These are phyloP conservation scores for Rhopalosiphum nymphaeae DNA, from an alignment of 2,888 invertebrate genomes.

Conservation along the genomic window DNA sequence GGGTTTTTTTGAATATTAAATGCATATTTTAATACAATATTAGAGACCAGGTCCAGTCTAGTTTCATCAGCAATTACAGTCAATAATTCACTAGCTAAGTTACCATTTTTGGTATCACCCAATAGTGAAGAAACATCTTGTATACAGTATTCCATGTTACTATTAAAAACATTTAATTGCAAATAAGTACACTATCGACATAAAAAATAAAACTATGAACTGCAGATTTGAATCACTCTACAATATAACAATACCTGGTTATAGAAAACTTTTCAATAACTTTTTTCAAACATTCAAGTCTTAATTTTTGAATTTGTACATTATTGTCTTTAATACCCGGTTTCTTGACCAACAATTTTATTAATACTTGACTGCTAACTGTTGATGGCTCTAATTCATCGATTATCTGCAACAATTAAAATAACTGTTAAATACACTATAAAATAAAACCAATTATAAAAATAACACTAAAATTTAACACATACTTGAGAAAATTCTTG, in stretches of 20 bases:
- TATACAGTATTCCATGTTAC: conserved; percentile 81
- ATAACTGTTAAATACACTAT: neutral
- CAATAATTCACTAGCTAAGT: conserved; percentile 79
- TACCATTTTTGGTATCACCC: conserved; percentile 84
- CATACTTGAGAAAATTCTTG: conserved; percentile 77
- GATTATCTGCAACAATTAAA: conserved; percentile 71
- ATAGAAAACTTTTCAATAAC: conserved; percentile 83
- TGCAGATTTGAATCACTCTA: neutral
- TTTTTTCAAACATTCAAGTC: conserved; percentile 84
- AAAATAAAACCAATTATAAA: neutral
- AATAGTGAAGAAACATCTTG: conserved; percentile 87
- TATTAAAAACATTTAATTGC: conserved; percentile 71
- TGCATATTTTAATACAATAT: conserved; percentile 80
- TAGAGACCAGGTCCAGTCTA: conserved; percentile 81
- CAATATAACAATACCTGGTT: conserved; percentile 72
- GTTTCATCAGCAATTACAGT: conserved; percentile 83
- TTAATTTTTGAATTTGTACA: conserved; percentile 88
- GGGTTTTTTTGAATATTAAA: conserved; percentile 89
- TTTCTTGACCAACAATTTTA: conserved; percentile 82
- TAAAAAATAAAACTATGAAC: neutral
- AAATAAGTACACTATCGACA: conserved; percentile 51
- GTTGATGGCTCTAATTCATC: conserved; percentile 76
- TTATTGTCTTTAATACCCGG: conserved; percentile 91
- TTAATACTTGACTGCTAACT: conserved; percentile 81
- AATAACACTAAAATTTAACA: conserved; percentile 41